Conservation (phyloP, 2,113 vertebrate species). For the Zosterops hypoxanthus region DNA sequence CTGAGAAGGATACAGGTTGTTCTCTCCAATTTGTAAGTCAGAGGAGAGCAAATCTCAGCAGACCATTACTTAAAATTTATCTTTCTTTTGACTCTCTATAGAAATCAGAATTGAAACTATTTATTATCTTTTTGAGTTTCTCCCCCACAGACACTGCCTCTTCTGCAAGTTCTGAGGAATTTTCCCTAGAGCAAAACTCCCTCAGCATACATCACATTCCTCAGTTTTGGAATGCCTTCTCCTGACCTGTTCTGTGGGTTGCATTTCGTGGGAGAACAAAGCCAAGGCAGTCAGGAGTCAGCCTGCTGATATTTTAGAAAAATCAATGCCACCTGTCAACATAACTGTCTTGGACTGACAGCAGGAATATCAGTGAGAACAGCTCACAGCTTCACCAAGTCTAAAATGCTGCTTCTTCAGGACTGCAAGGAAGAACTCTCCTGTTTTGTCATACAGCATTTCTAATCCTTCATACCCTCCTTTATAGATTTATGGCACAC, state of each 20-base stretch:
- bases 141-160: not conserved
- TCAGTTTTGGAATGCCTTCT: not conserved
- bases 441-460: not conserved
- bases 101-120: not conserved
- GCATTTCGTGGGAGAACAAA: not conserved
- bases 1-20: not conserved
- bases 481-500: not conserved
- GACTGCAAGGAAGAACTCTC: not conserved
- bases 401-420: not conserved
- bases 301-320: conserved; percentile 1
- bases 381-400: not conserved
- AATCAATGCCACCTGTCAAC: not conserved
- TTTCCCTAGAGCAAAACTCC: not conserved
- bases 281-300: not conserved
- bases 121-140: not conserved
- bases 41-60: not conserved
- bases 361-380: not conserved
- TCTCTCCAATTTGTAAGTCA: not conserved
- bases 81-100: not conserved
- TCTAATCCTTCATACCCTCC: not conserved
- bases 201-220: not conserved
- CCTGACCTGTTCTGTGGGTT: not conserved
- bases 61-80: not conserved
- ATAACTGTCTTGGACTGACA: not conserved
- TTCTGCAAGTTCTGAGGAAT: not conserved